Evolutionary conservation across 2,113 vertebrate genomes (phyloP), one percentile per base, ranked within the genome.

Genomic region (Gnathonemus echidnorhynchus): DNA sequence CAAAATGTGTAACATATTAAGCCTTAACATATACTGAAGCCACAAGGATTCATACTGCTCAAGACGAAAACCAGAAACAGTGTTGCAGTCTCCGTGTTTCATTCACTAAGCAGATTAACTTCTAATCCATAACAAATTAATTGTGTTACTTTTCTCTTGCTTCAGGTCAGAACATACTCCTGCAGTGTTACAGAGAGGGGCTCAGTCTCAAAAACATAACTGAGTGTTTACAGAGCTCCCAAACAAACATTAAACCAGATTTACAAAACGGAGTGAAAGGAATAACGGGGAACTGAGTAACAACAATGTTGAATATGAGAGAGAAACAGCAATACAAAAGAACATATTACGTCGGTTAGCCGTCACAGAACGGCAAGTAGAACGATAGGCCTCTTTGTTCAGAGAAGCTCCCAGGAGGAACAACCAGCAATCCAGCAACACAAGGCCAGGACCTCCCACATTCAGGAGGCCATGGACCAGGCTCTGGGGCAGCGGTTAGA

Each of bases 401-500:
- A 42, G 9, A 24, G 48, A 83, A 5, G 13, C 31, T 80, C 31
- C 35, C 35, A 9, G 17, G 15, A 42, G 35, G 74, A 80, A 39
- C 31, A 19, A 11, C 83, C 45, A 85, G 42, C 45, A 48, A 48
- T 10, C 46, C 11, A 46, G 87, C 56, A 45, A 8, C 86, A 27
- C 83, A 27, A 66, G 87, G 87, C 84, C 39, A 19, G 24, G 89
- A 24, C 49, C 39, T 13, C 49, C 70, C 52, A 84, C 13, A 52
- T 45, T 91, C 93, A 97, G 53, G 50, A 95, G 93, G 3, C 96
- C 90, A 66, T 96, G 95, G 84, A 96, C 88, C 52, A 96, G 93
- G 50, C 95, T 91, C 77, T 95, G 94, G 90, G 92, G 83, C 83
- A 85, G 45, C 19, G 21, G 45, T 85, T 48, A 85, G 19, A 46